Percentiles rank a stretch among this genome's conserved stretches.
Conservation (phyloP, 2,888 invertebrate genomes). For the Trachelus tabidus region DNA sequence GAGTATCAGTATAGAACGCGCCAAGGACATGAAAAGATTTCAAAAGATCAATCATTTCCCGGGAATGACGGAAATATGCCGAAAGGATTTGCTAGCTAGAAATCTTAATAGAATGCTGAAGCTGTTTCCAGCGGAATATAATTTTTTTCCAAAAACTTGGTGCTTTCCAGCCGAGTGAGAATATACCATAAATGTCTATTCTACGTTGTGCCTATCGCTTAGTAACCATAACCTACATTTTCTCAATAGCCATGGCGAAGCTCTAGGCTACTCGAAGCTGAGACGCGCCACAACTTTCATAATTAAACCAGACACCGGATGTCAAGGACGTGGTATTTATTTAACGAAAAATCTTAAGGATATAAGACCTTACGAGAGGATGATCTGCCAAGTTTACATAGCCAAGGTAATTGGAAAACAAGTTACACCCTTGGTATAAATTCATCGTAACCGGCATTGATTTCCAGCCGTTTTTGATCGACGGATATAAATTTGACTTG, state of each 20-base stretch:
- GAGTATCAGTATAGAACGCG: conserved; percentile 85
- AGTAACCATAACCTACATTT: background rate
- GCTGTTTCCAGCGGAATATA: conserved; percentile 89
- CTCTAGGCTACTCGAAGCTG: conserved; percentile 76
- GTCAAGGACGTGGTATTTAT: conserved; percentile 91
- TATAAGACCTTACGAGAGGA: conserved; percentile 82
- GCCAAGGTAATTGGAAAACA: conserved; percentile 68
- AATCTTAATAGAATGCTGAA: conserved; percentile 92
- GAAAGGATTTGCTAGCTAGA: conserved; percentile 89
- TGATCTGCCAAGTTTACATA: conserved; percentile 87
- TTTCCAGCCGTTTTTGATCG: conserved; percentile 82
- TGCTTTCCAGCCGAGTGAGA: conserved; percentile 91
- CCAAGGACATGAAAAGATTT: conserved; percentile 92
- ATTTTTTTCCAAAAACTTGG: conserved; percentile 94
- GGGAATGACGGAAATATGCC: conserved; percentile 88
- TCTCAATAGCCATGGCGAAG: conserved; percentile 76
- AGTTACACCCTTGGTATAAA: background rate
- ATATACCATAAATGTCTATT: conserved; percentile 10
- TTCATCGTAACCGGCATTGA: background rate
- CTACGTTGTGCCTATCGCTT: conserved; percentile 3
- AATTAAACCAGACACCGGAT: conserved; percentile 90
- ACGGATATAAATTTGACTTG: conserved; percentile 93
- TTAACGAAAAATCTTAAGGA: conserved; percentile 85
- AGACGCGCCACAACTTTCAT: conserved; percentile 84
- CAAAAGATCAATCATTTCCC: conserved; percentile 95